Evolutionary conservation across 2,113 vertebrate genomes (phyloP).

Genomic region (Vulpes lagopus): DNA sequence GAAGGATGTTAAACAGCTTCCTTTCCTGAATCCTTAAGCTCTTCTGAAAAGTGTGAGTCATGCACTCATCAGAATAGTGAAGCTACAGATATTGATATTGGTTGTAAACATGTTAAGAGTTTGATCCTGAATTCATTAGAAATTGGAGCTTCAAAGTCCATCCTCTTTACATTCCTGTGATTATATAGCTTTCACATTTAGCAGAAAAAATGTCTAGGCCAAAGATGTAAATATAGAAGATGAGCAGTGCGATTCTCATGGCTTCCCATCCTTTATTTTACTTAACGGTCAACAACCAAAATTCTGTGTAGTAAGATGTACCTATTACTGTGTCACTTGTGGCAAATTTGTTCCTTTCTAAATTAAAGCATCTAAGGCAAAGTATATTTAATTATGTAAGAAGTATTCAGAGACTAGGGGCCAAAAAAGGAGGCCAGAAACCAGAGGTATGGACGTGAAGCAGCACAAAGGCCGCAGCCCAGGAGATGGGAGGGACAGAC

Average conservation of each 20-base stretch:
- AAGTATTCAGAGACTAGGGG: background rate
- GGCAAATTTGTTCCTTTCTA: background rate
- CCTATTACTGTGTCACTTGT: background rate
- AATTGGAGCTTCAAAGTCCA: background rate
- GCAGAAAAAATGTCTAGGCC: background rate
- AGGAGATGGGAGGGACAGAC: too few species aligned
- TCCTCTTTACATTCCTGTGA: background rate
- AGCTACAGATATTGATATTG: background rate
- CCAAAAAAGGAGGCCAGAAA: background rate
- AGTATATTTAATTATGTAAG: background rate
- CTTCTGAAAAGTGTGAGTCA: background rate
- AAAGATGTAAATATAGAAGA: background rate
- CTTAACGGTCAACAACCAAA: background rate
- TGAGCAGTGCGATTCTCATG: background rate
- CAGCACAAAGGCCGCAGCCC: background rate
- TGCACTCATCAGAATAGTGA: background rate
- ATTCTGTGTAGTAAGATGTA: background rate
- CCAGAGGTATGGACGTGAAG: background rate
- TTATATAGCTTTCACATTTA: slow-evolving; percentile 6
- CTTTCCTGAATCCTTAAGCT: background rate
- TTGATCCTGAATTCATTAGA: background rate
- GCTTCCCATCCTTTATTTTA: background rate
- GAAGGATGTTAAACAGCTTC: background rate
- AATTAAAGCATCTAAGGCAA: background rate
- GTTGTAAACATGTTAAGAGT: background rate